Evolutionary conservation across 1,140 invertebrate species (phyloP), one percentile per base, ranked within the genome.

Genomic region (Trichonephila inaurata): DNA sequence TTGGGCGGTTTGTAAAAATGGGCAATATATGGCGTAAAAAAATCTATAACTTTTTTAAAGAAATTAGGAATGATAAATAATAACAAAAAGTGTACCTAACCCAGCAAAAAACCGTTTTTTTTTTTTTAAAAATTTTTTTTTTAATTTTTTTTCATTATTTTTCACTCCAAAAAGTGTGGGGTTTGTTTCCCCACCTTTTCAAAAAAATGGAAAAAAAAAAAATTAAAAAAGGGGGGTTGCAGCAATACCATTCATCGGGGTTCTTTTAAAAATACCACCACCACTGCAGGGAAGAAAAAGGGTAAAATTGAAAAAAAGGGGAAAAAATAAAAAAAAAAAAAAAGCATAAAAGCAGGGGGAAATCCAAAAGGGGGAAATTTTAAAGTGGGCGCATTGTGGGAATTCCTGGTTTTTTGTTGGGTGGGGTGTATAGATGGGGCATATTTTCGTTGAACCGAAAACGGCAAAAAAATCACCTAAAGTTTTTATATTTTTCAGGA

Each of bases 241-340:
- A 24, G 82, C 82, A 92, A 92, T 87, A 87, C 62, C 82, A 87
- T 61, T 91, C 64, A 77, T 21, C 86, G 92, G 85, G 88, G 85
- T 93, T 93, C 92, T 89, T 93, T 93, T 93, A 93, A 93, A 89
- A 93, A 93, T 88, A 82, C 92, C 86, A 88, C 92, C 92, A 93
- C 92, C 92, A 93, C 3, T 10, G 86, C 92, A 82, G 69, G 92
- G 60, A 40, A 77, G 72, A 19, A 21, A 86, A 92, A 72, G 83
- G 58, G 7, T 33, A 92, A 92, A 87, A 72, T 92, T 81, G 86
- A 89, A 85, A 85, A 85, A 85, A 92, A 28, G 51, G 58, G 58
- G 16, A 33, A 40, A 51, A 93, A 88, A 93, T 72, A 89, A n/a
- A n/a, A n/a, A n/a, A n/a, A n/a, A n/a, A 93, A 87, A 93, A 44